Base-by-base conservation (phyloP, 2,888 invertebrate species). In the Harmothoe impar region DNA sequence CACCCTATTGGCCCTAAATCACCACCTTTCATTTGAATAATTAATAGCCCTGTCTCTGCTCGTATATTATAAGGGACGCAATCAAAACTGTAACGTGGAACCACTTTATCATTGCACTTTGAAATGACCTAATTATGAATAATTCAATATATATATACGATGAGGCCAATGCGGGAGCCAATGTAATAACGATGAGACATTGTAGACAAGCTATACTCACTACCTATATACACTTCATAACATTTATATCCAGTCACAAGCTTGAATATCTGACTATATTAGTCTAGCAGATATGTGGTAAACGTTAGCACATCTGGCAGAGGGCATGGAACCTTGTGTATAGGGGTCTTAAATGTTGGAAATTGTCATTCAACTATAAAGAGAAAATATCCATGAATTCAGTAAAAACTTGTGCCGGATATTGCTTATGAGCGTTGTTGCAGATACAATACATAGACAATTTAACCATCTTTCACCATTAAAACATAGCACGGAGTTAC, bases 81-180 rank as follows among this genome's bases (percentile, higher is more conserved):
- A 62, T 62, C 15, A 62, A 62, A n/a, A 3, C 62, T 7, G 23
- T 15, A n/a, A n/a, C 62, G 15, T 20, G 62, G n/a, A 62, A n/a
- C 62, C 62, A 5, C 62, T 29, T 29, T 29, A 29, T 72, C 3
- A n/a, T 25, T 17, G 12, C 72, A 72, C 72, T 72, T 29, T 29
- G 29, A 72, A 72, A 25, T 29, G 72, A 72, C 72, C 72, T 72
- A 72, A 17, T 72, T 72, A 29, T 72, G 72, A 25, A 72, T 72
- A 72, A 72, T 72, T 72, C 25, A 20, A 43, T 43, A 43, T 43
- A 10, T 3, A 43, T 43, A 43, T 43, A 10, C 10, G 43, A 43
- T 43, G 43, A 43, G 10, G 43, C 43, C 43, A 43, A 62, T 62
- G 62, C 62, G 15, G 1, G 20, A 7, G 62, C 12, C 20, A n/a